Evolutionary conservation across 1,140 invertebrate genomes (phyloP).

Genomic region (Rhopalosiphum maidis): DNA sequence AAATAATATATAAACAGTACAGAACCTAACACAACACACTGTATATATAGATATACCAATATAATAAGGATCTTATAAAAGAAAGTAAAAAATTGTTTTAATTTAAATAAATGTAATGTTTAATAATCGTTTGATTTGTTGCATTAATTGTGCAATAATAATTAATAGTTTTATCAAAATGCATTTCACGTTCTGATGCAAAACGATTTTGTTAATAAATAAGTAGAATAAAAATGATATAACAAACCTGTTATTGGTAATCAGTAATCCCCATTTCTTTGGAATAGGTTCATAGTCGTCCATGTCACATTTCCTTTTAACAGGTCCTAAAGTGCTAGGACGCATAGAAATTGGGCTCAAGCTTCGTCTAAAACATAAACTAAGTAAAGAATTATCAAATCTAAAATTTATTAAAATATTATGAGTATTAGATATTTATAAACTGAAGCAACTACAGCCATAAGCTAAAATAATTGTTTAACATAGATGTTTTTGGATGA

Average conservation of each 20-base stretch:
- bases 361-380: constrained; percentile 66
- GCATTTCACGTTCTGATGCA: neutral
- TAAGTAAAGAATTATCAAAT: constrained; percentile 15
- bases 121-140: neutral
- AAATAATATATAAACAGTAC: neutral
- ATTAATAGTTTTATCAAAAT: neutral
- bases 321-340: constrained; percentile 73
- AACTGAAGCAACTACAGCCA: neutral
- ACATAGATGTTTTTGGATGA: no score
- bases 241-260: constrained; percentile 61
- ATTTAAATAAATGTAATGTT: neutral
- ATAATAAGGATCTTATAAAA: neutral
- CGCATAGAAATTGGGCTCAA: constrained; percentile 84
- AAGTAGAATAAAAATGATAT: neutral
- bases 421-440: neutral
- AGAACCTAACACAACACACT: neutral
- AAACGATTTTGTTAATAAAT: neutral
- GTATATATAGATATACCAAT: neutral
- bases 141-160: neutral
- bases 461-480: no score
- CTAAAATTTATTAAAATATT: neutral
- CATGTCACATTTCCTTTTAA: constrained; percentile 82
- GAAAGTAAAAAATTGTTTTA: neutral
- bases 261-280: constrained; percentile 66
- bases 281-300: constrained; percentile 70